phyloP scores from a whole-genome alignment of 2,888 invertebrate species.

The Macaria notata region DNA sequence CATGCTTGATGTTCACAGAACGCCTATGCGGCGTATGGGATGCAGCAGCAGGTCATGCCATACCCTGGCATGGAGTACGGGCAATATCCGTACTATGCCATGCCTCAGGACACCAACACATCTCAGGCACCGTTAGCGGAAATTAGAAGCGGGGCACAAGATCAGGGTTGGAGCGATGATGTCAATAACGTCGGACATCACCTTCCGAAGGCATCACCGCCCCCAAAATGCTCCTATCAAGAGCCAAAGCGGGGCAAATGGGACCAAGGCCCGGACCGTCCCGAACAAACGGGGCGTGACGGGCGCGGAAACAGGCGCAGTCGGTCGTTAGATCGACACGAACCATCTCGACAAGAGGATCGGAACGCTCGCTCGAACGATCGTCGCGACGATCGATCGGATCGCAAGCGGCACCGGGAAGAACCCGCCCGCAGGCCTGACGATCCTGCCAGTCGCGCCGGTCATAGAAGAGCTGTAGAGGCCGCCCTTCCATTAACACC shows the following conservation, averaged over 20 bases:
- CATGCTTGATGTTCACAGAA: slow-evolving; percentile 9
- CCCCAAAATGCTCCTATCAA: not conserved
- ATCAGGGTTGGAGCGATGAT: not conserved
- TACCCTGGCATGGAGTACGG: too few species aligned
- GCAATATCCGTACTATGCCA: not conserved
- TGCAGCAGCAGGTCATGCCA: slow-evolving; percentile 7
- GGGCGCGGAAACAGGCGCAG: not conserved
- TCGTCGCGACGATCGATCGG: not conserved
- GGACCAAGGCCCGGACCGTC: not conserved
- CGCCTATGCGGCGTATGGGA: slow-evolving; percentile 19
- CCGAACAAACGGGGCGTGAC: not conserved
- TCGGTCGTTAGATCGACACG: not conserved
- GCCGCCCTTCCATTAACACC: too few species aligned
- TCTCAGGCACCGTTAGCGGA: not conserved
- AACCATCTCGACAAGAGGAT: not conserved
- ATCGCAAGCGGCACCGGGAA: not conserved
- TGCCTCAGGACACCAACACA: not conserved
- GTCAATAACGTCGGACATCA: not conserved
- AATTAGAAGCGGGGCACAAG: not conserved
- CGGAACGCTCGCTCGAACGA: not conserved
- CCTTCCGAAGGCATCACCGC: not conserved
- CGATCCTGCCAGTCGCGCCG: too few species aligned
- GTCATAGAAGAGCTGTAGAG: too few species aligned
- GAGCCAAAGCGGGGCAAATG: slow-evolving; percentile 4
- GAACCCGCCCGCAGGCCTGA: too few species aligned